phyloP scores from a whole-genome alignment of 2,113 vertebrate species.

The Puma concolor region DNA sequence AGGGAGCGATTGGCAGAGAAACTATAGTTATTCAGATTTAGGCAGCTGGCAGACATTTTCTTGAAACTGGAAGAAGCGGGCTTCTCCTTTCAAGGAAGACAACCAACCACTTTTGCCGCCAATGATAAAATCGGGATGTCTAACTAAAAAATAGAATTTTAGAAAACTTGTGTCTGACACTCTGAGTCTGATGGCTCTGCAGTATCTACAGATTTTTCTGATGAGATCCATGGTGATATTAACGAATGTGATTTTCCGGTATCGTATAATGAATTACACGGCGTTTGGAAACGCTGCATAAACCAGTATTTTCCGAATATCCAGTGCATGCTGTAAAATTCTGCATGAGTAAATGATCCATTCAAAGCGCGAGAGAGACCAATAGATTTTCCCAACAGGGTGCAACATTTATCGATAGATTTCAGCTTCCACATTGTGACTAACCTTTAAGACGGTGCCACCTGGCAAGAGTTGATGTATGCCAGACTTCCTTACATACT shows the following conservation, averaged over 20 bases:
- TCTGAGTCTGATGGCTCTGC: neutral
- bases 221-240: neutral
- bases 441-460: neutral
- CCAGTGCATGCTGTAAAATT: neutral
- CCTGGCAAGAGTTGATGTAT: neutral
- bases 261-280: neutral
- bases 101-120: neutral
- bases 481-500: neutral
- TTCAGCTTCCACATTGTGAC: neutral
- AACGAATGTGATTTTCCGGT: neutral
- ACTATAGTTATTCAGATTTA: neutral
- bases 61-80: neutral
- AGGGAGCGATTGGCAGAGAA: neutral
- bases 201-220: neutral
- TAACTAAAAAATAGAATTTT: constrained; percentile 5
- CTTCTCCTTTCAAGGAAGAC: neutral
- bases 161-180: neutral
- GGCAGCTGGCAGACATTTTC: neutral
- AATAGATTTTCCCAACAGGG: neutral
- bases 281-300: neutral
- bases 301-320: neutral
- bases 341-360: neutral
- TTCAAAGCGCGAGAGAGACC: neutral
- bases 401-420: neutral
- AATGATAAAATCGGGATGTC: constrained; percentile 33